phyloP scores from a whole-genome alignment of 2,797 vertebrate species.

The Leucoraja ocellata region DNA sequence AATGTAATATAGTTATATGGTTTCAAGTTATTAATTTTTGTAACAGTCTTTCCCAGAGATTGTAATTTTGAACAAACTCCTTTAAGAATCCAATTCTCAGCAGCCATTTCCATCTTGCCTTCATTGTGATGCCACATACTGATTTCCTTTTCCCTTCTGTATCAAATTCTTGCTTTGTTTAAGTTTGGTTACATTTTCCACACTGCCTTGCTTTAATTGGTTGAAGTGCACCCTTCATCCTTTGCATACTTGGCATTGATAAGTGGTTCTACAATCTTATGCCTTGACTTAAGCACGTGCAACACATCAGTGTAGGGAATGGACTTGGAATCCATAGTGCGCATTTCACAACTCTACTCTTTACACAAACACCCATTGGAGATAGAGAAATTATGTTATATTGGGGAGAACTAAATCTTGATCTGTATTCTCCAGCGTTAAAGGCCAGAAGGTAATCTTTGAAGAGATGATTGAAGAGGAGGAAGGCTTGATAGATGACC shows the following conservation, averaged over 20 bases:
- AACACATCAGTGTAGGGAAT: not conserved
- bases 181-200: not conserved
- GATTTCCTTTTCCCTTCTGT: too few species aligned
- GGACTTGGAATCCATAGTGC: not conserved
- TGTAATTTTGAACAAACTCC: too few species aligned
- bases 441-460: constrained; percentile 91
- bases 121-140: too few species aligned
- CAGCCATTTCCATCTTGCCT: too few species aligned
- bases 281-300: not conserved
- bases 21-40: too few species aligned
- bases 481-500: constrained; percentile 87
- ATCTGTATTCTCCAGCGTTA: constrained; percentile 65
- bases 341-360: too few species aligned
- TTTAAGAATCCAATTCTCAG: too few species aligned
- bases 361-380: not conserved
- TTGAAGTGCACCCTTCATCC: not conserved
- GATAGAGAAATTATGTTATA: not conserved
- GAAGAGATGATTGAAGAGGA: constrained; percentile 99
- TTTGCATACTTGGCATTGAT: not conserved
- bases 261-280: not conserved
- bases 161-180: too few species aligned
- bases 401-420: not conserved
- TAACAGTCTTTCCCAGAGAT: too few species aligned
- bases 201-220: not conserved
- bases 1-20: too few species aligned